phyloP scores from a whole-genome alignment of 2,797 vertebrate genomes.

The Syngnathus rostellatus region DNA sequence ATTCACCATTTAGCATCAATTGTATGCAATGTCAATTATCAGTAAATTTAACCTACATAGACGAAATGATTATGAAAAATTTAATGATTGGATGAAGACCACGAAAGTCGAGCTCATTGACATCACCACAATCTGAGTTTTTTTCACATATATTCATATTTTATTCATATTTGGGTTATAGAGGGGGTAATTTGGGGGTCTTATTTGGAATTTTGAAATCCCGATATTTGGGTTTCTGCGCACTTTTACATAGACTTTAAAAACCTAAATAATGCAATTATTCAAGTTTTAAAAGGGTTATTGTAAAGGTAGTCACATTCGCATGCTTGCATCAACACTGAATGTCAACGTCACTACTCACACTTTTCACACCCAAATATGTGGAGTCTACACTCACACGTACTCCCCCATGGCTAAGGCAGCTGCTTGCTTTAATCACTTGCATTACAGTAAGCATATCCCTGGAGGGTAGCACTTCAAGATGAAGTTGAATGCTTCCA shows the following conservation, averaged over 20 bases:
- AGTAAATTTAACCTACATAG: neutral
- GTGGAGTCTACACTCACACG: constrained; percentile 18
- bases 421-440: constrained; percentile 61
- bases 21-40: neutral
- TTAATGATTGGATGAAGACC: too few species aligned
- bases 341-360: constrained; percentile 24
- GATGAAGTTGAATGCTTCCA: constrained; percentile 35
- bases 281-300: too few species aligned
- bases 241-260: too few species aligned
- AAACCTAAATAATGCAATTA: too few species aligned
- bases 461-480: constrained; percentile 41
- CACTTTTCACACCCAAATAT: constrained; percentile 23
- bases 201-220: too few species aligned
- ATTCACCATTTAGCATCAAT: neutral
- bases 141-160: too few species aligned
- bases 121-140: too few species aligned
- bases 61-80: too few species aligned
- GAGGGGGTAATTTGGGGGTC: too few species aligned
- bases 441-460: constrained; percentile 51
- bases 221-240: too few species aligned
- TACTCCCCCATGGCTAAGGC: constrained; percentile 40
- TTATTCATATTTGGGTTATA: too few species aligned
- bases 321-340: constrained; percentile 8
- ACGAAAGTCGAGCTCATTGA: too few species aligned
- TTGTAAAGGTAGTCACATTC: neutral